phyloP scores from a whole-genome alignment of 2,113 vertebrate genomes.

The Gambusia holbrooki region DNA sequence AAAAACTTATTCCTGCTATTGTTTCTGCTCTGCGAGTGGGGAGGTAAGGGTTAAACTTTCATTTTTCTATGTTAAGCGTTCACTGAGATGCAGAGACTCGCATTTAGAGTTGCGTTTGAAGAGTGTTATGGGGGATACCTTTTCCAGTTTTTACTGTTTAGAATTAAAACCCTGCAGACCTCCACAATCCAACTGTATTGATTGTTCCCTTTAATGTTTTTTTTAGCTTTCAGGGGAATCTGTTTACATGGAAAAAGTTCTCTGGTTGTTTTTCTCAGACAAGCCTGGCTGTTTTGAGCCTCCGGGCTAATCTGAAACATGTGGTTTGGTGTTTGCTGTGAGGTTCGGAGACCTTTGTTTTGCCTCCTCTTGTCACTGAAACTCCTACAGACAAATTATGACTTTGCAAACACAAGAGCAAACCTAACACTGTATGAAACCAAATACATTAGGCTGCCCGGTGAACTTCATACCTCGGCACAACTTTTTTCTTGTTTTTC shows the following conservation, averaged over 20 bases:
- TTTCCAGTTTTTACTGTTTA: constrained; percentile 51
- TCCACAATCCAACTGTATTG: neutral
- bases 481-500: constrained; percentile 58
- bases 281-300: constrained; percentile 41
- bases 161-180: constrained; percentile 2
- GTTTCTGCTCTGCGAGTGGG: constrained; percentile 8
- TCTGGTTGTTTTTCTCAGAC: constrained; percentile 54
- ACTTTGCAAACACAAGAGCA: constrained; percentile 39
- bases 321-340: constrained; percentile 58
- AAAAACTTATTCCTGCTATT: constrained; percentile 1
- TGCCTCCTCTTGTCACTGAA: constrained; percentile 24
- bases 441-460: constrained; percentile 50
- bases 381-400: constrained; percentile 40
- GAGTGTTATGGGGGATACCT: constrained; percentile 41
- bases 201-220: neutral
- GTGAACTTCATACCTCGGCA: constrained; percentile 72
- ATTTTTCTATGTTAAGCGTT: constrained; percentile 22
- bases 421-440: constrained; percentile 49
- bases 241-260: constrained; percentile 43
- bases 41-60: constrained; percentile 62
- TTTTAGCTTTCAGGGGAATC: neutral
- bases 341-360: constrained; percentile 48
- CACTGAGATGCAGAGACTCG: constrained; percentile 42
- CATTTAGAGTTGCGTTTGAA: constrained; percentile 51
- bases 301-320: constrained; percentile 51